Conservation (phyloP, 1,140 invertebrate genomes). For the Melitaea cinxia region DNA sequence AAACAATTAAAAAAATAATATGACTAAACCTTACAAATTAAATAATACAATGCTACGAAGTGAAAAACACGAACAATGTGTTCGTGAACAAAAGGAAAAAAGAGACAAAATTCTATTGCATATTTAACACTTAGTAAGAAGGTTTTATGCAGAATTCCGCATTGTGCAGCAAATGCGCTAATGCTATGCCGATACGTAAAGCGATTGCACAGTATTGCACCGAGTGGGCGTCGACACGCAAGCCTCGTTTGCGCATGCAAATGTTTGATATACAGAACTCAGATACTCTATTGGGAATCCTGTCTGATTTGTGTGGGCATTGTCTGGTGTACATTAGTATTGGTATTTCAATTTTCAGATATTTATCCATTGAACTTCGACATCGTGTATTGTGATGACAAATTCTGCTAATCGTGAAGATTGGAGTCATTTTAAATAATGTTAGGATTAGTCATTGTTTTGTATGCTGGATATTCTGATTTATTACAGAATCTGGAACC, state of each 20-base stretch:
- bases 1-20: too few relatives aligned
- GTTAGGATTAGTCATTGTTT: not conserved
- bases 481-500: too few relatives aligned
- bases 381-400: constrained; percentile 17
- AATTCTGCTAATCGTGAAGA: not conserved
- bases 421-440: not conserved
- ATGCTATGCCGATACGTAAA: constrained; percentile 71
- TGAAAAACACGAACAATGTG: too few relatives aligned
- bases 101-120: not conserved
- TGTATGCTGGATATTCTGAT: not conserved
- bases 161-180: constrained; percentile 61
- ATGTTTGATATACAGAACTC: constrained; percentile 68
- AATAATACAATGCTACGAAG: not conserved
- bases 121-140: constrained; percentile 10
- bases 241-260: constrained; percentile 61
- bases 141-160: constrained; percentile 36
- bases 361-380: constrained; percentile 16
- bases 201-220: constrained; percentile 72
- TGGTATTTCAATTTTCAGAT: constrained; percentile 13
- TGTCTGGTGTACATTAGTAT: constrained; percentile 36
- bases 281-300: constrained; percentile 68
- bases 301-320: constrained; percentile 75
- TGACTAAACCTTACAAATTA: too few relatives aligned
- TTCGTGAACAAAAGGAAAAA: not conserved
- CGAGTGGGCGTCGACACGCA: constrained; percentile 73